Base-by-base conservation (phyloP, 2,888 invertebrate species). In the Empis stercorea region DNA sequence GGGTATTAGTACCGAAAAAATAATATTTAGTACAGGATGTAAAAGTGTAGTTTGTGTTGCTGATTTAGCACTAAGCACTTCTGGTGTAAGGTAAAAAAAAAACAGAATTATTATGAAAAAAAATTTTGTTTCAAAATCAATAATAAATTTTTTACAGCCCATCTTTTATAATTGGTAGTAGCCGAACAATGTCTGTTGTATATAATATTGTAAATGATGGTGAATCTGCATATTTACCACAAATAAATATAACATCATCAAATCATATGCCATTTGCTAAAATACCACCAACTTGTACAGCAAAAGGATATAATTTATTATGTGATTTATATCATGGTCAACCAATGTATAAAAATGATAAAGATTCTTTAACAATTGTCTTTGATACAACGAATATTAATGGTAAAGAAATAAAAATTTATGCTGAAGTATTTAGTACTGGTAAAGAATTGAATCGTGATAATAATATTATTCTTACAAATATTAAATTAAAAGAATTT, bases 201-300 rank as follows among this genome's bases (percentile, higher is more conserved):
- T 70, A 70, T 48, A 61, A 62, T 10, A 57, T 75, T 2, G 57
- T 53, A 4, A 75, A 74, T 53, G 52, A 51, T 0, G 72, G 71
- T 1, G 75, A 75, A 56, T 67, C 70, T 2, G 74, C 75, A 4
- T 74, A 73, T 54, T 58, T 70, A 40, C 68, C 73, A 0, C 67
- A 72, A 55, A 55, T 75, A 20, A 62, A 66, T 45, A 61, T 75
- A 3, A 65, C 65, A 11, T 64, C 73, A 30, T 71, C 73, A 3
- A 62, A 65, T 48, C 61, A 59, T 3, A 57, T 66, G 56, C 58
- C 59, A 13, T 67, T 68, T 43, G 64, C 65, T 2, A 61, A 61
- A 48, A 63, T 61, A 16, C 69, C 70, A 1, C 60, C 67, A 11
- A 61, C 61, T 23, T 70, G 69, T 49, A 54, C 54, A 17, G 51